Evolutionary conservation across 2,113 vertebrate genomes (phyloP).

Genomic region (Elephas maximus): DNA sequence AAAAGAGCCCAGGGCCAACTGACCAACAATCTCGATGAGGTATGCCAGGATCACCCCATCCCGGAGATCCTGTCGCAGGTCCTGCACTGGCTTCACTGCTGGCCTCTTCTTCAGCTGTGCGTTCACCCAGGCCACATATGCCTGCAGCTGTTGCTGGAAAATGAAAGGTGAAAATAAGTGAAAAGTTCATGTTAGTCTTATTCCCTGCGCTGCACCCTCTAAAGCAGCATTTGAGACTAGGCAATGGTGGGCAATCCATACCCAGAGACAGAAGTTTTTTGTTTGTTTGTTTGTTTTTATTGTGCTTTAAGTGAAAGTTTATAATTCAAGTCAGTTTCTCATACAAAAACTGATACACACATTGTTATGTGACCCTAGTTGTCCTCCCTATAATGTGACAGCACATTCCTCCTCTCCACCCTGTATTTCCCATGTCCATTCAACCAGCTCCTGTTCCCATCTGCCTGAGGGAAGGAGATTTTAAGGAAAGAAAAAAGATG

Average conservation of each 20-base stretch:
- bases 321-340: no score
- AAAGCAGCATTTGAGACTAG: neutral
- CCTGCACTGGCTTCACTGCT: constrained; percentile 90
- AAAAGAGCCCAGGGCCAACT: constrained; percentile 79
- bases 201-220: neutral
- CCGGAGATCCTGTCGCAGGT: constrained; percentile 95
- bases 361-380: no score
- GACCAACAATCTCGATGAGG: constrained; percentile 98
- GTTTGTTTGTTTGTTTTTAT: no score
- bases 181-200: neutral
- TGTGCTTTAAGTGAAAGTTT: no score
- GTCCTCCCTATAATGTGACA: no score
- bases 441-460: no score
- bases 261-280: neutral
- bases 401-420: no score
- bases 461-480: neutral
- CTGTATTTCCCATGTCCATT: no score
- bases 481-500: constrained; percentile 3
- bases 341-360: no score
- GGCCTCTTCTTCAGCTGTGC: constrained; percentile 96
- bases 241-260: neutral
- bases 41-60: constrained; percentile 95
- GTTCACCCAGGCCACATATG: constrained; percentile 98
- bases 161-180: constrained; percentile 58
- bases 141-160: constrained; percentile 96